Conservation (phyloP, 2,888 invertebrate species). For the Ceratothoa steindachneri region DNA sequence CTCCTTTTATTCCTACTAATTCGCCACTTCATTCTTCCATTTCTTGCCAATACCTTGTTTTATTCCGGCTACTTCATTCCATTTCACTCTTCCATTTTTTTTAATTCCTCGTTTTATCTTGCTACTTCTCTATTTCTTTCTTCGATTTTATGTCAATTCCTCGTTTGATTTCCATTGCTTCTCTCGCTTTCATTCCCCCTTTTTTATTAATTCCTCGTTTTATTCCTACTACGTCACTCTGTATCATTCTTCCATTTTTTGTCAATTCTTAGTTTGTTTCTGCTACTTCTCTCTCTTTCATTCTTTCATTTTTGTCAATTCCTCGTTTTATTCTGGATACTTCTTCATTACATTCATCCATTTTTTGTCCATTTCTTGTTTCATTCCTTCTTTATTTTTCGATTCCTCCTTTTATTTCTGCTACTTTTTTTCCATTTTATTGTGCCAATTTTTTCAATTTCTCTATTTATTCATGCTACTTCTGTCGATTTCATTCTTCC, state of each 20-base stretch:
- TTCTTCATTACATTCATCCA: no score
- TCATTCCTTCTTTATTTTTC: not conserved
- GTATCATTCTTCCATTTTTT: not conserved
- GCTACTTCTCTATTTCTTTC: no score
- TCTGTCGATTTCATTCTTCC: not conserved
- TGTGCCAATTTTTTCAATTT: not conserved
- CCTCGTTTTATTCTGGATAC: not conserved
- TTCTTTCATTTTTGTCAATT: not conserved
- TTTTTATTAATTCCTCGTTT: not conserved
- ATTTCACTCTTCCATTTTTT: no score
- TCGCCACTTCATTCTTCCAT: no score
- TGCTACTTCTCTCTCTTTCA: not conserved
- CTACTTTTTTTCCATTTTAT: not conserved
- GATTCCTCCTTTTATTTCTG: not conserved
- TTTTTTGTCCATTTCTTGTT: not conserved
- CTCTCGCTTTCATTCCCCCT: not conserved
- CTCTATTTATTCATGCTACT: not conserved
- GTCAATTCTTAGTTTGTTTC: not conserved
- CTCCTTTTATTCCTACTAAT: no score
- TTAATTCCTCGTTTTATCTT: no score
- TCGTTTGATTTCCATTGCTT: not conserved
- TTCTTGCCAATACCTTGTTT: no score
- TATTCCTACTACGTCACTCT: not conserved
- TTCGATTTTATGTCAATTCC: no score
- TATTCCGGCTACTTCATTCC: no score